These are phyloP conservation scores for Xiphydria camelus DNA, from an alignment of 2,888 invertebrate species.

Conservation along the genomic window DNA sequence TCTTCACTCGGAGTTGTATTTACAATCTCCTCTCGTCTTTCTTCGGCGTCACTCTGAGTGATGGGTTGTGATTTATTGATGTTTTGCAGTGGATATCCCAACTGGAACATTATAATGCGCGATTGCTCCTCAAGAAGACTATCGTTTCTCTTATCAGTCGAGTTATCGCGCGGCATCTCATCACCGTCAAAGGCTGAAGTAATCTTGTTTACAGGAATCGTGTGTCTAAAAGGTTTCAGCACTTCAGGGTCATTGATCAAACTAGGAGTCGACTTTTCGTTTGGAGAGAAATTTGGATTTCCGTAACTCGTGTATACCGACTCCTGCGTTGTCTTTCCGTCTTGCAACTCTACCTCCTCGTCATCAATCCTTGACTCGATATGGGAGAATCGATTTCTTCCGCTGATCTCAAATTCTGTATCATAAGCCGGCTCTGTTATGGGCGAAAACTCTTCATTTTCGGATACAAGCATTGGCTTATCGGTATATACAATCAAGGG, in stretches of 20 bases:
- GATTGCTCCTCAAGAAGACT: too few species aligned
- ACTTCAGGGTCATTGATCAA: constrained; percentile 48
- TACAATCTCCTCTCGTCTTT: background rate
- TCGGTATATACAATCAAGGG: too few species aligned
- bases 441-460: background rate
- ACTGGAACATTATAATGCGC: too few species aligned
- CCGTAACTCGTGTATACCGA: constrained; percentile 53
- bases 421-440: constrained; percentile 54
- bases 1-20: background rate
- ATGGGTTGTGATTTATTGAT: background rate
- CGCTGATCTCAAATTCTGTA: constrained; percentile 43
- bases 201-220: constrained; percentile 54
- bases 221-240: constrained; percentile 50
- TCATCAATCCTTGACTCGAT: constrained; percentile 28
- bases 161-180: background rate
- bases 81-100: too few species aligned
- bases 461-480: background rate
- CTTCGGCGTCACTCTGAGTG: background rate
- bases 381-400: constrained; percentile 41
- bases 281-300: constrained; percentile 48
- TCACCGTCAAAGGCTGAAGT: constrained; percentile 29
- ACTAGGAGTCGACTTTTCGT: constrained; percentile 35
- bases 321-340: constrained; percentile 29
- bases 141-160: too few species aligned
- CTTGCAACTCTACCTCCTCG: constrained; percentile 24